Evolutionary conservation across 2,797 vertebrate genomes (phyloP), one percentile per base, ranked within the genome.

Genomic region (Alosa sapidissima): DNA sequence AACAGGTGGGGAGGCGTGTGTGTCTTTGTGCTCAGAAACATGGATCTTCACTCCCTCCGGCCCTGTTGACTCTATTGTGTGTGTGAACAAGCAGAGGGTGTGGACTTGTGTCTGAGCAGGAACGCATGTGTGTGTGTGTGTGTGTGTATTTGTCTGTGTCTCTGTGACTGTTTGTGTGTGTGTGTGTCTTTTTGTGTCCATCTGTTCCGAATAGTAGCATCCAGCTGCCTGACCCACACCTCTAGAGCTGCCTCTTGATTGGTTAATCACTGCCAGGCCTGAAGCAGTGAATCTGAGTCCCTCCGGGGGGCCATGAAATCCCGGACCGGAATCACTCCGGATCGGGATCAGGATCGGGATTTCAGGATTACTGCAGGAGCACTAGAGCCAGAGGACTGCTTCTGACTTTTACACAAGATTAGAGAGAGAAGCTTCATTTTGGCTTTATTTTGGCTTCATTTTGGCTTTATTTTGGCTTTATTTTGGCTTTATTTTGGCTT

Each of bases 211-310:
- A 87, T 83, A 86, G 89, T 82, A 82, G 85, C 60, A 62, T 89
- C 86, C 89, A 90, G 89, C 88, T 90, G 89, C 88, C 86, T 89
- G 86, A 86, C 89, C 89, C 87, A 89, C 84, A 89, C 86, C 86
- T 81, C 84, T 72, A 83, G 28, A 49, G 1, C 87, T 82, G 24
- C 10, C 24, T 86, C 41, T 82, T 88, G 83, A 89, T 90, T 90
- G 88, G 89, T 84, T 85, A 60, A 83, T 62, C 11, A 81, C 72
- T 62, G 60, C 84, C 62, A 84, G 85, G 81, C 82, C 84, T 86
- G 54, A 45, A 86, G 84, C 81, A 84, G 60, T 65, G 81, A 83
- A 83, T 84, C 62, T 86, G 65, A 84, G 83, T 58, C 84, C 52
- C 41, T 84, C 5, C 51, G 28, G 28, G 28, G 28, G 28, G 28